A percentile compares a stretch with the other conserved stretches of the same genome.
phyloP scores from a whole-genome alignment of 2,888 invertebrate genomes.

The Electrophaes corylata region DNA sequence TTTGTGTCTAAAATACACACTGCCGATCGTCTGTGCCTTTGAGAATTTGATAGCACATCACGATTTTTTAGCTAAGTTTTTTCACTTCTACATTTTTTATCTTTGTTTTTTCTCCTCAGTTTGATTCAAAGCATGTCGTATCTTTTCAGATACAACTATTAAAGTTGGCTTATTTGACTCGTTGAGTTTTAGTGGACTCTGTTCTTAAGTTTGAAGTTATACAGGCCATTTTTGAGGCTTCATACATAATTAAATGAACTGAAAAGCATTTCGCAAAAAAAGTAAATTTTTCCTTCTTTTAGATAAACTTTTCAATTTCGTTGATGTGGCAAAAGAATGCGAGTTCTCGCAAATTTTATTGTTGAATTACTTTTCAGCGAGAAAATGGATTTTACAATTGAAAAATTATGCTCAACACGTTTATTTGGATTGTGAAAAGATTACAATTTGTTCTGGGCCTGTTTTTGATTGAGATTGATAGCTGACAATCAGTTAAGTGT shows the following conservation, averaged over 20 bases:
- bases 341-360: conserved; percentile 13
- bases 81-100: too few relatives aligned
- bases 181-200: not conserved
- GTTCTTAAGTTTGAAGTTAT: conserved; percentile 9
- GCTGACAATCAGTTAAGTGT: not conserved
- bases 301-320: conserved; percentile 26
- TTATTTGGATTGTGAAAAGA: conserved; percentile 12
- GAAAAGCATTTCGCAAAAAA: conserved; percentile 7
- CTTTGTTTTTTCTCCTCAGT: too few relatives aligned
- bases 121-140: too few relatives aligned
- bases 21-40: too few relatives aligned
- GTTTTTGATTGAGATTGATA: not conserved
- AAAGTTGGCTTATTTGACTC: not conserved
- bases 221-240: conserved; percentile 17
- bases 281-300: conserved; percentile 15
- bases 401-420: not conserved
- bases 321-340: conserved; percentile 20
- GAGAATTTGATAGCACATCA: too few relatives aligned
- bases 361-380: conserved; percentile 1
- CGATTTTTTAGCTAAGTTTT: too few relatives aligned
- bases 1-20: too few relatives aligned
- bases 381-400: conserved; percentile 3
- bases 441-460: not conserved
- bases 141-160: too few relatives aligned
- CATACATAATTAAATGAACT: conserved; percentile 33